Conservation (phyloP, 1,140 invertebrate species). For the Octopus sinensis region DNA sequence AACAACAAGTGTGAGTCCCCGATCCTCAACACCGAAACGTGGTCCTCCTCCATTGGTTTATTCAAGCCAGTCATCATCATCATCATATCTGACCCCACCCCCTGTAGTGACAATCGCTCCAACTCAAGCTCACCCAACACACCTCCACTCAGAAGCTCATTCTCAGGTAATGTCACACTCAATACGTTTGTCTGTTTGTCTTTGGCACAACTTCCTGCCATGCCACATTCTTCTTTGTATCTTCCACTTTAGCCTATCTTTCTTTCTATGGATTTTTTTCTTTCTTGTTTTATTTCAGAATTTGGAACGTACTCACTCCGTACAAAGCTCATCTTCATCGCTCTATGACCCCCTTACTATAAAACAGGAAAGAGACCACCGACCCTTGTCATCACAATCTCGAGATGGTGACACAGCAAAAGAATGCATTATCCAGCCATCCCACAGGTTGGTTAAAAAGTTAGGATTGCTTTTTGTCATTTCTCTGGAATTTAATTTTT, state of each 20-base stretch:
- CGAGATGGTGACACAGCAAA: constrained; percentile 40
- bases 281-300: constrained; percentile 29
- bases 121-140: constrained; percentile 47
- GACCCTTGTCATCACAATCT: constrained; percentile 44
- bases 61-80: constrained; percentile 34
- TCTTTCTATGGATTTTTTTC: not conserved
- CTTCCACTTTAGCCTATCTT: not conserved
- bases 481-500: not conserved
- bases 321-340: constrained; percentile 40
- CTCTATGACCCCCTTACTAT: constrained; percentile 37
- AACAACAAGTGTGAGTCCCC: constrained; percentile 38
- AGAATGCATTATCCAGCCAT: constrained; percentile 22
- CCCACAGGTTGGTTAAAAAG: constrained; percentile 26
- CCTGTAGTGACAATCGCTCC: constrained; percentile 59
- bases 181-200: too few relatives aligned
- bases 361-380: constrained; percentile 40
- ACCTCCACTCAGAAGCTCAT: constrained; percentile 28
- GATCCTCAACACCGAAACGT: constrained; percentile 45
- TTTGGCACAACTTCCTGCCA: not conserved
- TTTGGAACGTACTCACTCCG: constrained; percentile 37
- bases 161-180: constrained; percentile 32
- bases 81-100: constrained; percentile 44
- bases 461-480: not conserved
- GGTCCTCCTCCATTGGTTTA: constrained; percentile 43
- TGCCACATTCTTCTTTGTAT: not conserved